Evolutionary conservation across 1,140 invertebrate genomes (phyloP), one percentile per base, ranked within the genome.

Genomic region (Drosophila arawakana): DNA sequence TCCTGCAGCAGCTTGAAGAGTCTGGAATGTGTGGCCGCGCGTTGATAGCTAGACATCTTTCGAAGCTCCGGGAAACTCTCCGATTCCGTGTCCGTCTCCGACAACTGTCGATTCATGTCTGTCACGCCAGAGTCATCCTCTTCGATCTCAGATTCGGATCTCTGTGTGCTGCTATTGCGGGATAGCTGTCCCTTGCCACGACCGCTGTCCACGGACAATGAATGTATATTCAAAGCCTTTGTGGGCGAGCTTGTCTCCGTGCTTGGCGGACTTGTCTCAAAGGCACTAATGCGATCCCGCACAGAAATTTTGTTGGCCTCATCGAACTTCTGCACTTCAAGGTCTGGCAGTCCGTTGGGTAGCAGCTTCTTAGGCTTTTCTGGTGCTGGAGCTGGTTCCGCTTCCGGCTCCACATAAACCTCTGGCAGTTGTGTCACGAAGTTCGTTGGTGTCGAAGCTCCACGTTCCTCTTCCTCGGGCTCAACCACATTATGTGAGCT

Each of bases 121-220:
- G 95, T 96, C 0, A 96, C 95, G 9, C 95, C 95, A 7, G 95
- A 96, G 82, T 96, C 95, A 49, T 95, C 94, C 75, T 96, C 95
- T 52, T 95, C 95, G 39, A 94, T 94, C 71, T 94, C 94, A 1
- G 94, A 94, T 39, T 93, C 91, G 2, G 93, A 94, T 41, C 92
- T 92, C 39, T 93, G 92, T 0, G 92, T 86, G 47, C 81, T 91
- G 57, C 90, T 91, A 37, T 92, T 92, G 3, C 91, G 80, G 2
- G 91, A 92, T 0, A 92, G 68, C 1, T 93, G 73, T 5, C 86
- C 85, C 55, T 89, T 89, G 37, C 81, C 85, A 10, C 80, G 77
- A 1, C 76, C 84, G 49, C 83, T 91, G 43, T 91, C 88, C 7
- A 91, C 90, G 0, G 83, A 91, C 4, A 91, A 47, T 10, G 90